Evolutionary conservation across 1,140 invertebrate genomes (phyloP), one percentile per base, ranked within the genome.

Genomic region (Lucilia sericata): DNA sequence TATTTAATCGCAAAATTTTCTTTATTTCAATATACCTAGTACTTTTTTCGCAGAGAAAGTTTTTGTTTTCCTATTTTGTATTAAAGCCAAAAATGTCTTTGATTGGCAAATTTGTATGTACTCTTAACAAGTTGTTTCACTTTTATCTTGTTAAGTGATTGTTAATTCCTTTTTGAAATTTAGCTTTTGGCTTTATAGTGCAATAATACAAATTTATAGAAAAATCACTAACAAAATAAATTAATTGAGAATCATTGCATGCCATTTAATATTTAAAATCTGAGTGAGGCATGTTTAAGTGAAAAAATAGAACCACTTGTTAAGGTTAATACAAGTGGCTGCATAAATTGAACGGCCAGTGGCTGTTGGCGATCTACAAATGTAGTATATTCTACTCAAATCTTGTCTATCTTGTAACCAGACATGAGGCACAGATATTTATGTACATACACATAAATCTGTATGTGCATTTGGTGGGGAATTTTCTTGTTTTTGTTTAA

Each of bases 231-330:
- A 49, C 2, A 70, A 80, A 49, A 80, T 49, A 51, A 80, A 80
- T 80, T 49, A 49, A 80, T 80, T 80, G 42, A 49, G 76, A 49
- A 49, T 49, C 42, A 25, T 80, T 80, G 42, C 42, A 21, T 80
- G 76, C 47, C 4, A 49, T 49, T 80, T 42, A 49, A 80, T 80
- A 19, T 49, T 19, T 17, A 51, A 19, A 80, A 49, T 80, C n/a
- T 25, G 65, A 70, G 65, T 70, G 65, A 7, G 21, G n/a, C 19
- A 70, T 70, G 65, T 21, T 7, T 25, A 21, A 60, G 5, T 42
- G 42, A 60, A n/a, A 60, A 60, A 82, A 10, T n/a, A 25, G 60
- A 70, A 70, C 30, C n/a, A 36, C 17, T 30, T 60, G 80, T 17
- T 30, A 30, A 25, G 60, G 21, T 51, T 60, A 17, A 34, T 25